Evolutionary conservation across 1,140 invertebrate species (phyloP).

Genomic region (Drosophila pandora): DNA sequence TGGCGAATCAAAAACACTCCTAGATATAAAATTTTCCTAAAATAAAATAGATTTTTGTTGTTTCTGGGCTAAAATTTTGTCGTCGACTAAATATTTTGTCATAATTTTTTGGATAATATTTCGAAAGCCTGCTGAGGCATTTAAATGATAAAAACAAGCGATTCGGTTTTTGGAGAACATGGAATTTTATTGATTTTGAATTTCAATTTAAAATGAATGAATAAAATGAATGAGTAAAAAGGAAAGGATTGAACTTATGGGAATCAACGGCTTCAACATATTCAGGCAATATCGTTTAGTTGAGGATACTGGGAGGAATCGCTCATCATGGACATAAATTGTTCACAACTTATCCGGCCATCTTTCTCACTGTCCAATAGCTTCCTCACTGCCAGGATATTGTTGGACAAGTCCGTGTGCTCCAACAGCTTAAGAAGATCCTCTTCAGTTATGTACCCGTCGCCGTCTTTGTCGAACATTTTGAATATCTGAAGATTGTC

Average conservation of each 20-base stretch:
- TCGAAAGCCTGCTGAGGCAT: not conserved
- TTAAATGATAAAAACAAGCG: not conserved
- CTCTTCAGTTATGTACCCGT: slow-evolving; percentile 94
- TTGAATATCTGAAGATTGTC: slow-evolving; percentile 82
- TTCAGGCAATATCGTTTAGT: not conserved
- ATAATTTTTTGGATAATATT: not conserved
- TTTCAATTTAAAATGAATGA: too few relatives aligned
- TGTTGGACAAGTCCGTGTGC: not conserved
- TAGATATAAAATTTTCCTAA: not conserved
- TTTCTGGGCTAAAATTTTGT: not conserved
- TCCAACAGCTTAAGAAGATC: slow-evolving; percentile 97
- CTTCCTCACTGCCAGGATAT: not conserved
- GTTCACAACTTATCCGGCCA: slow-evolving; percentile 92
- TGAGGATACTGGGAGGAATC: not conserved
- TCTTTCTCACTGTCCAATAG: slow-evolving; percentile 91
- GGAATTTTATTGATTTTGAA: too few relatives aligned
- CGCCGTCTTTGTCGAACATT: slow-evolving; percentile 96
- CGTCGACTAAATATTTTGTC: not conserved
- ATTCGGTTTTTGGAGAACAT: too few relatives aligned
- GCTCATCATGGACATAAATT: slow-evolving; percentile 68
- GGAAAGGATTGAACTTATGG: too few relatives aligned
- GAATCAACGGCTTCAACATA: not conserved
- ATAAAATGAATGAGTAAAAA: too few relatives aligned
- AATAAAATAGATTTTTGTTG: not conserved
- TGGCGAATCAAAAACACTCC: not conserved